Evolutionary conservation across 2,113 vertebrate genomes (phyloP).

Genomic region (Hypanus sabinus): DNA sequence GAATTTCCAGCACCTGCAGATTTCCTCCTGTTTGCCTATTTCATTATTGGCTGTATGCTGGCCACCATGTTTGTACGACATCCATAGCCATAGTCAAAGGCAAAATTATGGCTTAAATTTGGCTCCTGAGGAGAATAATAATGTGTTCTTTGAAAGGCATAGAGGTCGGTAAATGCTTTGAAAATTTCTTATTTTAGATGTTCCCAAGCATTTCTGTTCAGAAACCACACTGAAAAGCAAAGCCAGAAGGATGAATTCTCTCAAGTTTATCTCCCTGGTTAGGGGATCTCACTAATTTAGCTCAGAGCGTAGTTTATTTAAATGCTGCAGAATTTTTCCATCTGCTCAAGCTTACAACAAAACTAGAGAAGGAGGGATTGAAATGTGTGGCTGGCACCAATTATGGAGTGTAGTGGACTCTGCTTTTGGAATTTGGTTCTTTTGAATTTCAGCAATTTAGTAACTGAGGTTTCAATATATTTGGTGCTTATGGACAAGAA

Average conservation of each 20-base stretch:
- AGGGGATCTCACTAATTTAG: background rate
- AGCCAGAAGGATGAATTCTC: background rate
- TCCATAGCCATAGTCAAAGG: background rate
- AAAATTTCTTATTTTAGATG: slow-evolving; percentile 11
- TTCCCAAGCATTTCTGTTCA: background rate
- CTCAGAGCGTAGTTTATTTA: too few relatives aligned
- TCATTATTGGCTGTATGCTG: background rate
- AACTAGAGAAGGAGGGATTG: background rate
- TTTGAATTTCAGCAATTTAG: too few relatives aligned
- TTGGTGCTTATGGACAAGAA: too few relatives aligned
- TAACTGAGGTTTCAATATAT: too few relatives aligned
- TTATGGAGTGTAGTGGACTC: too few relatives aligned
- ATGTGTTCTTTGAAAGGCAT: background rate
- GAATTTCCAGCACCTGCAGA: too few relatives aligned
- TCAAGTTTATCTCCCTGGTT: background rate
- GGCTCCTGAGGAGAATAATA: background rate
- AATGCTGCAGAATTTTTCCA: background rate
- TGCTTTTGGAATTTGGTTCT: too few relatives aligned
- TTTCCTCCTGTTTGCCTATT: too few relatives aligned
- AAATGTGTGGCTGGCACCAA: too few relatives aligned
- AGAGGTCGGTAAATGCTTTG: background rate
- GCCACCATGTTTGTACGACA: background rate
- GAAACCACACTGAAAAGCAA: background rate
- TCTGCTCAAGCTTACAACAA: background rate
- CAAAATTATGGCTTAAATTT: background rate